Percentiles rank a stretch among this genome's conserved stretches.
Conservation (phyloP, 2,797 vertebrate species). For the Phoeniculus purpureus region DNA sequence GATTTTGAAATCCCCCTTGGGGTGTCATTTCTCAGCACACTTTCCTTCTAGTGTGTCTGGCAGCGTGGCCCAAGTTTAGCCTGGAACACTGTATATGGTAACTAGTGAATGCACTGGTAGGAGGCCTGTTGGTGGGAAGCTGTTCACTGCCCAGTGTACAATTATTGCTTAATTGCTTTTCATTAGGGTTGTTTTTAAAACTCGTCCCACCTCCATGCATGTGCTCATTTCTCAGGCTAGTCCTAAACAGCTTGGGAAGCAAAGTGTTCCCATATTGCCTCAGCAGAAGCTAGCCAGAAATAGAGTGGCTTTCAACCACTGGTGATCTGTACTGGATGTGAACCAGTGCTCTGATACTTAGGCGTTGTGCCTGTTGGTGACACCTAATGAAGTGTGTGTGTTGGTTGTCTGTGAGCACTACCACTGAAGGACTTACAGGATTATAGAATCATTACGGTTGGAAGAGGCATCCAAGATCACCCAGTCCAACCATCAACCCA, state of each 20-base stretch:
- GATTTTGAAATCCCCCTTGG: neutral
- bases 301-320: neutral
- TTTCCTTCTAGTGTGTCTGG: neutral
- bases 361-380: accelerated
- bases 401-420: neutral
- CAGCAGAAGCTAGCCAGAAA: neutral
- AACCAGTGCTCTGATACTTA: neutral
- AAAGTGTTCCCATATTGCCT: neutral
- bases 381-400: neutral
- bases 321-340: neutral
- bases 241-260: neutral
- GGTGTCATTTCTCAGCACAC: neutral
- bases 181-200: neutral
- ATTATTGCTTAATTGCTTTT: conserved; percentile 8
- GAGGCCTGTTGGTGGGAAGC: neutral
- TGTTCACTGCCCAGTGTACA: neutral
- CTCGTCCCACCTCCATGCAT: neutral
- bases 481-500: too few relatives aligned
- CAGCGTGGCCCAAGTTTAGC: neutral
- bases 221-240: neutral
- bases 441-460: too few relatives aligned
- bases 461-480: too few relatives aligned
- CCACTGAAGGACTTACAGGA: neutral
- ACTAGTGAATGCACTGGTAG: neutral
- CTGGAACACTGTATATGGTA: neutral